Base-by-base conservation (phyloP, 2,113 vertebrate genomes). In the Semicossyphus pulcher region DNA sequence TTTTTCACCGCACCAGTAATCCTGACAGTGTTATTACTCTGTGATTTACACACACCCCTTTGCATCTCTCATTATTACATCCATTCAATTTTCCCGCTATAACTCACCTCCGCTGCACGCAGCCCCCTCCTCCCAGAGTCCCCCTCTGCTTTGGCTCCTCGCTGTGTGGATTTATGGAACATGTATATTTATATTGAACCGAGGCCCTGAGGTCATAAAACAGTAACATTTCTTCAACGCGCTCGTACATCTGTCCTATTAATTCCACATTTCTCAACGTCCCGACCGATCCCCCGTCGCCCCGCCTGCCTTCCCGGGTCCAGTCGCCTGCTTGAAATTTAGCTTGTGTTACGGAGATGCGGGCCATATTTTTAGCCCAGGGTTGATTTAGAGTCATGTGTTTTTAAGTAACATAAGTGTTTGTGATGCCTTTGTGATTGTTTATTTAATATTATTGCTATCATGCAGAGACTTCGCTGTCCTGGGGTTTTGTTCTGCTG, bases 141-240 rank as follows among this genome's bases (percentile, higher is more conserved):
- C 71, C n/a, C 11, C 39, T 59, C 69, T 62, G 72, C 31, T 70
- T 78, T 89, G 84, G 82, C 84, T 85, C 49, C 64, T 56, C 14
- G 10, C 76, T 44, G 29, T 15, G 61, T 45, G 61, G 86, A 89
- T 92, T 91, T 92, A 87, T 80, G 62, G 48, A 52, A 32, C 85
- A 77, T 68, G 77, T 83, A 66, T 92, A 91, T 90, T 91, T 90
- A 84, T 89, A 81, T 76, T 87, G 86, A 90, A 84, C 79, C 10
- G 64, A 57, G 68, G 88, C 84, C 83, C 84, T 4, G 34, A 21
- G 75, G 87, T 89, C 89, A 86, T 86, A 88, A 91, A 89, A n/a
- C 7, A 84, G 88, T 84, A 84, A 81, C 82, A 76, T 86, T 79
- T 91, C 82, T 88, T 87, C 76, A 79, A 80, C 88, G 63, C 81